phyloP scores from a whole-genome alignment of 2,888 invertebrate genomes.

The Heliconius hortense region DNA sequence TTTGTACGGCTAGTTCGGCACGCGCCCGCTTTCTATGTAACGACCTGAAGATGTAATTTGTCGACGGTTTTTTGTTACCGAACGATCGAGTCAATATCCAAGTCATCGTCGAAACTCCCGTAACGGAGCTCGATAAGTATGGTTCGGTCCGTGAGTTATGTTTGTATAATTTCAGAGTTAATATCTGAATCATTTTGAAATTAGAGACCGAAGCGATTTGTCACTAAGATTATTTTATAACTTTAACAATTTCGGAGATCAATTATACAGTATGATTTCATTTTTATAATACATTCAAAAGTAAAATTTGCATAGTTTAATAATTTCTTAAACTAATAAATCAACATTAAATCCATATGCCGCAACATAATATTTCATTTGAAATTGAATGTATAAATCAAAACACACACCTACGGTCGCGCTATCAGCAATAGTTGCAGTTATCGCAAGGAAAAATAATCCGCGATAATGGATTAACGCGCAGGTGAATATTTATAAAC shows the following conservation, averaged over 20 bases:
- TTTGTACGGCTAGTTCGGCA: conserved; percentile 66
- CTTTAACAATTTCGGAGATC: too few species aligned
- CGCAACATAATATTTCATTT: neutral
- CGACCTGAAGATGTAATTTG: conserved; percentile 66
- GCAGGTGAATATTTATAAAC: conserved; percentile 73
- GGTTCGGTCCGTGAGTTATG: conserved; percentile 30
- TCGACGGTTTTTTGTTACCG: conserved; percentile 67
- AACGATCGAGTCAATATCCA: conserved; percentile 36
- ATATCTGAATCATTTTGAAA: neutral
- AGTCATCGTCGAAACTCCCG: conserved; percentile 45
- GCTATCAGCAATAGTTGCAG: conserved; percentile 59
- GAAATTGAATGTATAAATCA: conserved; percentile 13
- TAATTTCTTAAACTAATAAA: too few species aligned
- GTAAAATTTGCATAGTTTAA: too few species aligned
- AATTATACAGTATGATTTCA: too few species aligned
- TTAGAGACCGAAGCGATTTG: neutral
- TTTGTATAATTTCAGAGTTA: conserved; percentile 20
- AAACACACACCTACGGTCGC: conserved; percentile 3
- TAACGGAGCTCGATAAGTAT: conserved; percentile 45
- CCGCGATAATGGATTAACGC: conserved; percentile 79
- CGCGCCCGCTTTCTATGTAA: conserved; percentile 77
- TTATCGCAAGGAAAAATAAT: conserved; percentile 76
- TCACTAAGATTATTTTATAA: neutral
- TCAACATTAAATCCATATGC: neutral
- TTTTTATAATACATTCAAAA: too few species aligned